Conservation (phyloP, 2,888 invertebrate genomes). For the Pachymerium ferrugineum region DNA sequence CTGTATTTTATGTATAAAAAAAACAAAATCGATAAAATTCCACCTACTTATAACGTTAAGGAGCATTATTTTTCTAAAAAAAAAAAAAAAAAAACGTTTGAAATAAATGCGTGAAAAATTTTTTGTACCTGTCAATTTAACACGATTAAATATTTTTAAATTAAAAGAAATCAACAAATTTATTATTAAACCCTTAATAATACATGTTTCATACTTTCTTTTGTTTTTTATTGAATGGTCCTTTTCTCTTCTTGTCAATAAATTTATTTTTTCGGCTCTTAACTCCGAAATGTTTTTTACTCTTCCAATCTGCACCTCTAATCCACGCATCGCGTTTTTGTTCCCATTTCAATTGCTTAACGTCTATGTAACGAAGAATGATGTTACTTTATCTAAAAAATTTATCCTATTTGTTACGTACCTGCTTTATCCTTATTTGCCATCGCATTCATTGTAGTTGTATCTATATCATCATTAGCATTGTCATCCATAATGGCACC, state of each 20-base stretch:
- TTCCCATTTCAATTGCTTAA: conserved; percentile 48
- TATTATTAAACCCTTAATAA: not conserved
- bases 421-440: conserved; percentile 46
- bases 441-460: conserved; percentile 56
- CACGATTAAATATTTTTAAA: not conserved
- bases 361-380: conserved; percentile 40
- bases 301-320: conserved; percentile 34
- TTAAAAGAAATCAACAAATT: not conserved
- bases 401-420: conserved; percentile 38
- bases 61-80: conserved; percentile 1
- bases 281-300: not conserved
- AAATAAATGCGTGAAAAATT: not conserved
- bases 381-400: not conserved
- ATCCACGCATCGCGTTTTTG: conserved; percentile 43
- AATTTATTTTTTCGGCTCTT: not conserved
- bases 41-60: not conserved
- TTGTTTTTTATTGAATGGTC: not conserved
- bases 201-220: not conserved
- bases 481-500: conserved; percentile 80
- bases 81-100: too few species aligned
- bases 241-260: not conserved
- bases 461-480: conserved; percentile 56
- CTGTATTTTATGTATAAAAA: not conserved
- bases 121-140: not conserved
- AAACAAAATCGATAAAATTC: not conserved